Conservation (phyloP, 1,140 invertebrate species). For the Neodiprion lecontei region DNA sequence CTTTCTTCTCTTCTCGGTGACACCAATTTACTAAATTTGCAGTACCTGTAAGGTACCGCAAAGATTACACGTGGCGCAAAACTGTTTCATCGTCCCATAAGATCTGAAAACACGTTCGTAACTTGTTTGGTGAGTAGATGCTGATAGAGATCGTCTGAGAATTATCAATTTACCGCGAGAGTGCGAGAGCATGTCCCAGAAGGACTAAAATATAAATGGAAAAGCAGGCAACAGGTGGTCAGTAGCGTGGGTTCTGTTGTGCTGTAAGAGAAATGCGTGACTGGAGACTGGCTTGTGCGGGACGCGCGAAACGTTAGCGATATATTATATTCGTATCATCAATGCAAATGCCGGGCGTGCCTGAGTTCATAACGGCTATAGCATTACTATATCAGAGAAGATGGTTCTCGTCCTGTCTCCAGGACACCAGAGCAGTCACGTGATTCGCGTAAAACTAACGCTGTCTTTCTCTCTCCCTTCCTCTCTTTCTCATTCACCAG, state of each 20-base stretch:
- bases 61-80: too few species aligned
- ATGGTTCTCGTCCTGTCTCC: slow-evolving; percentile 29
- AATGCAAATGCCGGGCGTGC: slow-evolving; percentile 56
- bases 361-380: slow-evolving; percentile 52
- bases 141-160: not conserved
- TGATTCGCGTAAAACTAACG: slow-evolving; percentile 26
- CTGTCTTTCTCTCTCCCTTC: not conserved
- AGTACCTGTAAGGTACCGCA: too few species aligned
- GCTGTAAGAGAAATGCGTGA: slow-evolving; percentile 46
- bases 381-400: slow-evolving; percentile 33
- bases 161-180: slow-evolving; percentile 15
- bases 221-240: slow-evolving; percentile 61
- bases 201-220: slow-evolving; percentile 59
- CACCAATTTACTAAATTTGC: too few species aligned
- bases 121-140: not conserved
- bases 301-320: slow-evolving; percentile 30
- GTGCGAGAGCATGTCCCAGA: not conserved
- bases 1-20: too few species aligned
- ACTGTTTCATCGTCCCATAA: too few species aligned
- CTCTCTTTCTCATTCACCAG: not conserved
- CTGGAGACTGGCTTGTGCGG: slow-evolving; percentile 33
- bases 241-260: slow-evolving; percentile 47
- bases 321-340: slow-evolving; percentile 59
- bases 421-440: slow-evolving; percentile 36
- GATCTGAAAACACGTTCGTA: too few species aligned